Evolutionary conservation across 2,888 invertebrate genomes (phyloP).

Genomic region (Cephalotes varians): DNA sequence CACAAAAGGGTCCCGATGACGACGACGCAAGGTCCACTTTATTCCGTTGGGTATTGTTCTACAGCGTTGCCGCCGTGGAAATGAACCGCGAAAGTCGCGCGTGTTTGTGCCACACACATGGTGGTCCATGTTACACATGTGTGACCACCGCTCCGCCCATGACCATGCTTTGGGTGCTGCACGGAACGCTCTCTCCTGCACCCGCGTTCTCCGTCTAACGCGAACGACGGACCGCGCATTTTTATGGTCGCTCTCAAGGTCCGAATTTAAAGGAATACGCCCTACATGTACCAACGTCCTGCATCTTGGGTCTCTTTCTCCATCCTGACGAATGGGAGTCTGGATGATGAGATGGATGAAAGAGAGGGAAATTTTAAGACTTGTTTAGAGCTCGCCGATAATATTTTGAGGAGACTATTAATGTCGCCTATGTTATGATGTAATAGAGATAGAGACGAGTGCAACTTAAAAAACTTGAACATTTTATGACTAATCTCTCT

Average conservation of each 20-base stretch:
- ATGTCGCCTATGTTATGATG: constrained; percentile 1
- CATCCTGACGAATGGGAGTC: constrained; percentile 16
- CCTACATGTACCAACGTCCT: constrained; percentile 30
- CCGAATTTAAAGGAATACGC: constrained; percentile 53
- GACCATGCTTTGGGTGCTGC: constrained; percentile 44
- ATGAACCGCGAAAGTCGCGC: constrained; percentile 1
- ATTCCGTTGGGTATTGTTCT: not conserved
- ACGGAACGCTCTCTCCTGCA: constrained; percentile 30
- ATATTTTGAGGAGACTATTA: constrained; percentile 17
- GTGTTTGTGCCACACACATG: constrained; percentile 57
- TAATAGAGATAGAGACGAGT: not conserved
- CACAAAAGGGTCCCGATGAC: not conserved
- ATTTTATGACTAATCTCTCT: not conserved
- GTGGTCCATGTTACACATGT: constrained; percentile 68
- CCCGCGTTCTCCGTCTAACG: constrained; percentile 16
- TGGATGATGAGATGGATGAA: not conserved
- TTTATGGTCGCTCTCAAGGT: constrained; percentile 72
- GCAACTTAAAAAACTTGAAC: not conserved
- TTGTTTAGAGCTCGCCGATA: constrained; percentile 11
- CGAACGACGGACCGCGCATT: constrained; percentile 53
- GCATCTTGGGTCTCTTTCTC: constrained; percentile 19
- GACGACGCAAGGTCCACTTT: not conserved
- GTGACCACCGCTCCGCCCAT: constrained; percentile 67
- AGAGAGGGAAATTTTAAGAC: constrained; percentile 5
- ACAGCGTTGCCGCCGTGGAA: not conserved